Evolutionary conservation across 2,888 invertebrate species (phyloP), one percentile per base, ranked within the genome.

Genomic region (Diarsia dahlii): DNA sequence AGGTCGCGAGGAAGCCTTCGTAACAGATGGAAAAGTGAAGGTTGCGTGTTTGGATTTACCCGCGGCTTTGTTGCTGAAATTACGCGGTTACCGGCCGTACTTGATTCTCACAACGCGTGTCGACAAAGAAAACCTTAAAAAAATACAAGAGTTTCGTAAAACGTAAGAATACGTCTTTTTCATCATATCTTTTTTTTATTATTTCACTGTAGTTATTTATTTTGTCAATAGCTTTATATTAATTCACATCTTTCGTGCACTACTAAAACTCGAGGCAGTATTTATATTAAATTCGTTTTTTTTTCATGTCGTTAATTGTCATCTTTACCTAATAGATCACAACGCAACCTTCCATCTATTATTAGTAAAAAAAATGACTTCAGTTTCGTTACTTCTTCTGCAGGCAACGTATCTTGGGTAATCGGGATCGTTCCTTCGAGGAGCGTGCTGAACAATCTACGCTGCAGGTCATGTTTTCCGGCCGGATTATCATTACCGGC

Each of bases 1-100:
- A 96, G 96, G 95, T 87, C 95, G 95, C 28, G 90, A 94, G 85
- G 93, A 95, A 90, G 95, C 95, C 6, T 94, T 88, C 80, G 90
- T 95, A 71, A 92, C 84, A 71, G 92, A 91, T 39, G 94, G 94
- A 50, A 95, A 93, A 90, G 92, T 96, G 46, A 94, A 92, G 83
- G 81, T 96, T 52, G 92, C 91, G 66, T 91, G 91, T 76, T 93
- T 96, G 95, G 95, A 96, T 85, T 89, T 96, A 81, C 77, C 92
- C 18, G 92, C 93, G 28, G 96, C 95, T 67, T 86, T 96, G 81
- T 95, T 96, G 95, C 86, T 96, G 76, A 91, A 90, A 82, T 89
- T 92, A 74, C 94, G 96, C 28, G 94, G 96, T n/a, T 92, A 94
- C 45, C 90, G 94, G 52, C 94, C 96, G 18, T 93, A 93, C 86